Percentiles rank a stretch among this genome's conserved stretches.
Evolutionary conservation across 2,888 invertebrate genomes (phyloP).

Genomic region (Mythimna vitellina): DNA sequence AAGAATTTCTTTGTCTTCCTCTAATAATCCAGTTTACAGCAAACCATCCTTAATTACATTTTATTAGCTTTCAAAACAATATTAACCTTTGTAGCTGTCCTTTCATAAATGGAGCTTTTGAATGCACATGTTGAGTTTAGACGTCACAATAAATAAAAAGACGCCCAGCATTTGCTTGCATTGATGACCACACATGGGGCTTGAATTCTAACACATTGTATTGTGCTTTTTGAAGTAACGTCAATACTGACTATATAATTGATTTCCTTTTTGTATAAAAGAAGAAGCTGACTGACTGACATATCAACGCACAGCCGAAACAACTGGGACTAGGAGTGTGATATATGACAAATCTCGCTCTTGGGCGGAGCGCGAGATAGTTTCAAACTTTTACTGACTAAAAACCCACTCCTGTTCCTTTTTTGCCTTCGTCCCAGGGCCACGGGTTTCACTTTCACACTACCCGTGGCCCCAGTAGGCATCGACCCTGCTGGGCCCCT

Average conservation of each 20-base stretch:
- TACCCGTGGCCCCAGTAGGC: no score
- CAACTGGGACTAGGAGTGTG: no score
- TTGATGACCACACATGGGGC: background rate
- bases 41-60: background rate
- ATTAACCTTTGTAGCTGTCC: background rate
- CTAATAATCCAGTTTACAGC: background rate
- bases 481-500: no score
- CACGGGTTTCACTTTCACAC: no score
- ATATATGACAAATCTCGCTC: no score
- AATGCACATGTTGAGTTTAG: background rate
- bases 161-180: constrained; percentile 5
- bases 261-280: no score
- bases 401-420: no score
- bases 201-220: background rate
- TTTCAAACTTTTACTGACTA: no score
- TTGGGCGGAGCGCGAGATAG: no score
- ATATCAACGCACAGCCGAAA: no score
- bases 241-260: background rate
- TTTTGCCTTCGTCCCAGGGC: no score
- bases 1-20: background rate
- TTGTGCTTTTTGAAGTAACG: background rate
- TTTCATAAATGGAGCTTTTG: background rate
- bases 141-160: background rate
- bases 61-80: background rate
- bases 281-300: no score